Evolutionary conservation across 2,113 vertebrate genomes (phyloP), one percentile per base, ranked within the genome.

Genomic region (Ictalurus furcatus): DNA sequence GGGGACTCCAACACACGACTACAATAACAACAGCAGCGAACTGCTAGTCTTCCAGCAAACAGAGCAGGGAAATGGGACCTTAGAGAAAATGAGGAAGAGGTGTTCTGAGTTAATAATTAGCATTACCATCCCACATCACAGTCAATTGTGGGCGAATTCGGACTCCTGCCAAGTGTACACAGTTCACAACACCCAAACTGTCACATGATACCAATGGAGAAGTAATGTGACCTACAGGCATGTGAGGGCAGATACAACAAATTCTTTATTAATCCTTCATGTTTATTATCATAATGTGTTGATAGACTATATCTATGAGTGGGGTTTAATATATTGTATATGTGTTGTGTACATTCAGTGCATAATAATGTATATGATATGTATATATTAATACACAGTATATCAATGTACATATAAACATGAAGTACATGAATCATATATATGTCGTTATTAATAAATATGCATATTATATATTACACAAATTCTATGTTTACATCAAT

Each of bases 1-100:
- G 97, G 91, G 97, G 94, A 94, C 93, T 94, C 85, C 92, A 94
- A 97, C 97, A 94, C 92, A 96, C 97, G 95, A 97, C 97, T 52
- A 67, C 30, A 80, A 90, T 78, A 71, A 14, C 86, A 86, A 92
- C 65, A 89, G 58, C 34, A 30, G 67, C 84, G 40, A 85, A 23
- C 67, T 28, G 61, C 71, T 0, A 82, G 44, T 30, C 80, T 84
- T 67, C 89, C 86, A 54, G 88, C 69, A 59, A 89, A 78, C 81
- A 87, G 74, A 91, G 86, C 82, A 59, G 67, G 48, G 91, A 92
- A 87, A 69, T 25, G 14, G 54, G 21, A 52, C 85, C 90, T 89
- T 48, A 65, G 48, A 28, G 17, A 69, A 67, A 73, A 78, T 17
- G 44, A 91, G 84, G 63, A 69, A 76, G 71, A 54, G 69, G 44